A percentile compares a stretch with the other conserved stretches of the same genome.
These are phyloP conservation scores for Harmothoe impar DNA, from an alignment of 2,888 invertebrate species.

Conservation along the genomic window DNA sequence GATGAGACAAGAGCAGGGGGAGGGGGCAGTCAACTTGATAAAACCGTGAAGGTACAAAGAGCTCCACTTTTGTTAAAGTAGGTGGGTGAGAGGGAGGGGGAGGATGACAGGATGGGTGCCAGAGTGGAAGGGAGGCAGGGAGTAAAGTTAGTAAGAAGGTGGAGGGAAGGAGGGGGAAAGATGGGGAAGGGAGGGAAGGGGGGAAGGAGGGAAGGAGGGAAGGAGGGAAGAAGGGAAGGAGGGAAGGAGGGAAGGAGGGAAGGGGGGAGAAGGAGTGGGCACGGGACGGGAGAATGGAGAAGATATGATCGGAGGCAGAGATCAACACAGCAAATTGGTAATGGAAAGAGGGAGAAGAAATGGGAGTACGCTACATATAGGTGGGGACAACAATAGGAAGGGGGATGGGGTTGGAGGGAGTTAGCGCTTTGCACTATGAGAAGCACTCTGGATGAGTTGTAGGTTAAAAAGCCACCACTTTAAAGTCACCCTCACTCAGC, in stretches of 20 bases:
- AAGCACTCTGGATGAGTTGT: neutral
- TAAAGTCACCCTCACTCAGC: neutral
- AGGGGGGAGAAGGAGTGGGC: neutral
- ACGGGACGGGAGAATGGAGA: neutral
- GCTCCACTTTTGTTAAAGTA: neutral
- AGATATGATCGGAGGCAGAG: neutral
- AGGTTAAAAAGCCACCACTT: slow-evolving; percentile 29
- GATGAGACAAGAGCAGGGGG: neutral
- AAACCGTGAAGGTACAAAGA: slow-evolving; percentile 3
- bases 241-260: neutral
- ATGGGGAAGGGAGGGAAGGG: neutral
- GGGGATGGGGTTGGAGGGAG: neutral
- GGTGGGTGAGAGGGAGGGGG: neutral
- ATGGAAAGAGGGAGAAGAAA: neutral
- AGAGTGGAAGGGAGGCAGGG: neutral
- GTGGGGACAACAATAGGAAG: neutral
- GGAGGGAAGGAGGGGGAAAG: neutral
- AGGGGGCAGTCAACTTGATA: neutral
- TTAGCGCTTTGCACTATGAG: neutral
- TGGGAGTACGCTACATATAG: neutral
- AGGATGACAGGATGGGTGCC: neutral
- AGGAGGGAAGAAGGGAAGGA: neutral
- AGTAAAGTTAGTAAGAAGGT: neutral
- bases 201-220: neutral
- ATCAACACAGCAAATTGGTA: too few relatives aligned